phyloP scores from a whole-genome alignment of 1,140 invertebrate genomes.

The Antheraea mylitta region DNA sequence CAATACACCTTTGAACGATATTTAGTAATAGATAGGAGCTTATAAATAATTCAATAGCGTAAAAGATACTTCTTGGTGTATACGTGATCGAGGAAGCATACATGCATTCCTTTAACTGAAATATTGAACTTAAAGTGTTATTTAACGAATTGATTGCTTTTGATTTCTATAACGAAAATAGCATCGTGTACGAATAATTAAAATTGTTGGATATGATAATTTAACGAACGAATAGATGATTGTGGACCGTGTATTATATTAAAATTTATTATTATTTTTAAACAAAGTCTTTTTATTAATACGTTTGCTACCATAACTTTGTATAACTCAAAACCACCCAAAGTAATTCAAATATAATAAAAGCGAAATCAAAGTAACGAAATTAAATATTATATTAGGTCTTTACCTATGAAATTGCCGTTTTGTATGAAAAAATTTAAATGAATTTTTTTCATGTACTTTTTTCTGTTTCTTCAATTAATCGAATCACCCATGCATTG shows the following conservation, averaged over 20 bases:
- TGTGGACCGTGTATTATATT: neutral
- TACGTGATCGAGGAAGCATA: neutral
- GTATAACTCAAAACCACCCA: too few species aligned
- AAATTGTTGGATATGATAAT: neutral
- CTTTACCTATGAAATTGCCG: too few species aligned
- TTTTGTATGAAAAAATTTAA: too few species aligned
- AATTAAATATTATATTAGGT: too few species aligned
- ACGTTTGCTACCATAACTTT: too few species aligned
- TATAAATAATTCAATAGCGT: neutral
- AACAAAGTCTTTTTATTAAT: too few species aligned
- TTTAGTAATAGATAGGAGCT: neutral
- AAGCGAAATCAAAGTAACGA: too few species aligned
- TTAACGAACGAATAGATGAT: neutral
- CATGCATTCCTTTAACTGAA: slow-evolving; percentile 1
- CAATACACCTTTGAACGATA: neutral
- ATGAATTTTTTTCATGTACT: too few species aligned
- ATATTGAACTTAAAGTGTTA: neutral
- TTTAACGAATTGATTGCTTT: neutral
- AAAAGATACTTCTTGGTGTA: neutral
- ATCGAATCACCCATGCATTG: too few species aligned
- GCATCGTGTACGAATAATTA: neutral
- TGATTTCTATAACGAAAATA: neutral
- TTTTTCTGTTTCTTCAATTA: too few species aligned
- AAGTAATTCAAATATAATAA: too few species aligned
- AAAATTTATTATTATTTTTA: too few species aligned